These are phyloP conservation scores for Conistra vaccinii DNA, from an alignment of 2,888 invertebrate species.

Conservation along the genomic window DNA sequence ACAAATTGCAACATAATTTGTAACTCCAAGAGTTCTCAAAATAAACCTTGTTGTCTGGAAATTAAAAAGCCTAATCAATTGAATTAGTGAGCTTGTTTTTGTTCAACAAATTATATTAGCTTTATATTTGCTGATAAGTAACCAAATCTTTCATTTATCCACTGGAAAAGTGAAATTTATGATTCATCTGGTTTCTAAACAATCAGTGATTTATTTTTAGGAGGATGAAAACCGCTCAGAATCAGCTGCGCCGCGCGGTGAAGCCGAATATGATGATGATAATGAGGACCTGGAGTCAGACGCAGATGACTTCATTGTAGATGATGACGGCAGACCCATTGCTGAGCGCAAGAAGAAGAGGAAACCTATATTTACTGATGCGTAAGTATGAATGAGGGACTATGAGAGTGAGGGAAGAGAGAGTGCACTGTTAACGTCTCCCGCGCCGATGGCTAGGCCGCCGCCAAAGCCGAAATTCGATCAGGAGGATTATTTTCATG, in stretches of 20 bases:
- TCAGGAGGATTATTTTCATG: no score
- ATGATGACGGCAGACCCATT: slow-evolving; percentile 97
- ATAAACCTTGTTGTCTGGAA: not conserved
- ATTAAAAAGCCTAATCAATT: not conserved
- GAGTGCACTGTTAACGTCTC: no score
- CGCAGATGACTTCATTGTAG: slow-evolving; percentile 99
- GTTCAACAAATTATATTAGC: not conserved
- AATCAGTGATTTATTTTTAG: slow-evolving; percentile 78
- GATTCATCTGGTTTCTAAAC: not conserved
- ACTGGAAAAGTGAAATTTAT: not conserved
- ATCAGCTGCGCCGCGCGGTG: slow-evolving; percentile 92
- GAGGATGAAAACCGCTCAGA: slow-evolving; percentile 95
- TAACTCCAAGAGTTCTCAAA: not conserved
- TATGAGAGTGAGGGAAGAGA: no score
- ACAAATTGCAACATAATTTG: not conserved
- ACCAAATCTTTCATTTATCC: not conserved
- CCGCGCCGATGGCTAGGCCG: no score
- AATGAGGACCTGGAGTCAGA: slow-evolving; percentile 96
- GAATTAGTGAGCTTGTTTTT: not conserved
- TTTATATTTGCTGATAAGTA: no score
- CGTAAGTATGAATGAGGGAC: slow-evolving; percentile 90
- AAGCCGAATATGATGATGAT: slow-evolving; percentile 94
- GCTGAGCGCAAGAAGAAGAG: slow-evolving; percentile 95
- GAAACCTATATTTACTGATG: slow-evolving; percentile 96
- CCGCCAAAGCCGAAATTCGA: no score